Evolutionary conservation across 2,113 vertebrate genomes (phyloP), one percentile per base, ranked within the genome.

Genomic region (Neodontobutis hainanensis): DNA sequence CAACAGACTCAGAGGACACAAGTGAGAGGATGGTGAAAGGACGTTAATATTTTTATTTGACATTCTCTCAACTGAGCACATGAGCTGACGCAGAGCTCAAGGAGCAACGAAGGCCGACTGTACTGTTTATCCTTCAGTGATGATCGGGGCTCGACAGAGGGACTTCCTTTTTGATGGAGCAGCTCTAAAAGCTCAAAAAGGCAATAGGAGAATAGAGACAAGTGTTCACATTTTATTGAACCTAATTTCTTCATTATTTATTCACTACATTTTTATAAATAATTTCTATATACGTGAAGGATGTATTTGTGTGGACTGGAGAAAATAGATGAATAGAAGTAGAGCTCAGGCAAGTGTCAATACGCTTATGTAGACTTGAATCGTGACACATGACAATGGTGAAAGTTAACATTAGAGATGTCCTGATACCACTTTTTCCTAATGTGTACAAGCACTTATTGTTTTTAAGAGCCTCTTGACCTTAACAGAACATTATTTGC

Each of bases 221-320:
- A 64, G 73, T 79, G 83, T 88, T 87, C 87, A 89, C 72, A 77
- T 90, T 87, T 87, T 89, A 87, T 85, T 87, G 81, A 86, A 89
- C 84, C 83, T 86, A 77, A 84, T 81, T 80, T 71, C 82, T 68
- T 70, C 66, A 71, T 81, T 81, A 64, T 75, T 83, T 81, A 75
- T 44, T 75, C 64, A 65, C 48, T 68, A 27, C 66, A 79, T 86
- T 84, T 81, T 70, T 71, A 57, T 63, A 80, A 74, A 76, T 78
- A 38, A 72, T 66, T 73, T 64, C 46, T 38, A 70, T 90, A 89
- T 86, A 68, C 67, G 75, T 70, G 43, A 70, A 72, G 19, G 67
- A 59, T 50, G 51, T 9, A 47, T 69, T 66, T 80, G 65, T 63
- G 66, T 83, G 64, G 60, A 73, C 19, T 68, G 47, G 43, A n/a